Evolutionary conservation across 2,888 invertebrate genomes (phyloP).

Genomic region (Incurvaria masculella): DNA sequence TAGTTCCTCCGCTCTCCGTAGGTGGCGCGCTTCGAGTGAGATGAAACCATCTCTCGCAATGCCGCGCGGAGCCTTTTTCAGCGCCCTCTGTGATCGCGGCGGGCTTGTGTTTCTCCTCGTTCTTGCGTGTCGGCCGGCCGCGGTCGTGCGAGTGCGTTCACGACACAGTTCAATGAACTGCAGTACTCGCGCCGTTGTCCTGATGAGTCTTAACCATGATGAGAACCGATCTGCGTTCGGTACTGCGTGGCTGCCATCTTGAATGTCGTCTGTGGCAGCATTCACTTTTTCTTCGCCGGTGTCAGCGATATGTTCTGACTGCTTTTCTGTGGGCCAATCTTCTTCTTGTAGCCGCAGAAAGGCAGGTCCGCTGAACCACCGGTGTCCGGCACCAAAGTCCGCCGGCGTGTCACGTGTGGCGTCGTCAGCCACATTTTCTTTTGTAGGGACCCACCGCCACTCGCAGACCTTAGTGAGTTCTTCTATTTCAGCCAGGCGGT

Average conservation of each 20-base stretch:
- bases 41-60: not conserved
- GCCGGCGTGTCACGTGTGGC: constrained; percentile 7
- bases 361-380: constrained; percentile 1
- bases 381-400: not conserved
- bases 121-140: not conserved
- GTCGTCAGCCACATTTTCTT: too few relatives aligned
- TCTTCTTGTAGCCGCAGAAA: not conserved
- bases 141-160: not conserved
- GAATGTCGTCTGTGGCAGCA: not conserved
- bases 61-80: not conserved
- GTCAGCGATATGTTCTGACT: not conserved
- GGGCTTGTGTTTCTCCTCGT: not conserved
- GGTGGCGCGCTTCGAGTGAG: not conserved
- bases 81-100: not conserved
- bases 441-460: too few relatives aligned
- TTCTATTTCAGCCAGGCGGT: too few relatives aligned
- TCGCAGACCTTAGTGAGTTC: too few relatives aligned
- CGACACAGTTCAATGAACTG: constrained; percentile 1
- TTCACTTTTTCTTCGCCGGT: not conserved
- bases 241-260: not conserved
- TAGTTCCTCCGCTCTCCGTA: not conserved
- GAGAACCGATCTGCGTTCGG: not conserved
- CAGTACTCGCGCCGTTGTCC: constrained; percentile 2
- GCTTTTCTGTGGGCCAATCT: not conserved
- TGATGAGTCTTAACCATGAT: constrained; percentile 1